Evolutionary conservation across 2,113 vertebrate genomes (phyloP).

Genomic region (Oryzias curvinotus): DNA sequence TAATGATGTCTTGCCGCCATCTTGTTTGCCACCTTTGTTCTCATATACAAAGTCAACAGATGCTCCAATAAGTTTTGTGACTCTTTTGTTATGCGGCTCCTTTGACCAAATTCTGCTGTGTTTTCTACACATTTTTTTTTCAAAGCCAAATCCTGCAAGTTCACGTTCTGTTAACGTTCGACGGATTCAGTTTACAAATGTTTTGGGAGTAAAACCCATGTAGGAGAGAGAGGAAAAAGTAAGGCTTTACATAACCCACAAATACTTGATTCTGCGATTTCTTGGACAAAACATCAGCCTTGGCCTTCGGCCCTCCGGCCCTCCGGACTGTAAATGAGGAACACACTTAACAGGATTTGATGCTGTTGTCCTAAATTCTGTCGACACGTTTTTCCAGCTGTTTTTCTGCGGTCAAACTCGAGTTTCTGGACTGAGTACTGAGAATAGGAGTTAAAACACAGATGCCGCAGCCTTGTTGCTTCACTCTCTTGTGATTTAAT

Average conservation of each 20-base stretch:
- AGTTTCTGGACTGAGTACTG: conserved; percentile 32
- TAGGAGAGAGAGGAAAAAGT: too few relatives aligned
- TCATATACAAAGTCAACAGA: too few relatives aligned
- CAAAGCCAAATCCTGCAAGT: too few relatives aligned
- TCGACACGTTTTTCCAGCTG: conserved; percentile 21
- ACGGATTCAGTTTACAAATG: too few relatives aligned
- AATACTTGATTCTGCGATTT: not conserved
- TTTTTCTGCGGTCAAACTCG: conserved; percentile 24
- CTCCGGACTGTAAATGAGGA: not conserved
- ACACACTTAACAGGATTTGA: not conserved
- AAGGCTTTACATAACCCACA: not conserved
- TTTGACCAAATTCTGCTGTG: too few relatives aligned
- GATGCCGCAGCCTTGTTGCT: conserved; percentile 39
- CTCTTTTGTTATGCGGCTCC: too few relatives aligned
- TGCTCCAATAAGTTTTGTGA: too few relatives aligned
- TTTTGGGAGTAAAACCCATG: too few relatives aligned
- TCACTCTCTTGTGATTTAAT: conserved; percentile 56
- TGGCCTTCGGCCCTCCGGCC: not conserved
- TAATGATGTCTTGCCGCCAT: too few relatives aligned
- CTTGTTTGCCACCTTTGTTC: too few relatives aligned
- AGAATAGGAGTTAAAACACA: conserved; percentile 29
- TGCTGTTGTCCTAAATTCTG: conserved; percentile 44
- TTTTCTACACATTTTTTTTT: too few relatives aligned
- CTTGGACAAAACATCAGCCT: not conserved
- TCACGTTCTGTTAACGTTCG: too few relatives aligned